A percentile compares a stretch with the other conserved stretches of the same genome.
These are phyloP conservation scores for Drosophila murphyi DNA, from an alignment of 1,140 invertebrate genomes.

Conservation along the genomic window DNA sequence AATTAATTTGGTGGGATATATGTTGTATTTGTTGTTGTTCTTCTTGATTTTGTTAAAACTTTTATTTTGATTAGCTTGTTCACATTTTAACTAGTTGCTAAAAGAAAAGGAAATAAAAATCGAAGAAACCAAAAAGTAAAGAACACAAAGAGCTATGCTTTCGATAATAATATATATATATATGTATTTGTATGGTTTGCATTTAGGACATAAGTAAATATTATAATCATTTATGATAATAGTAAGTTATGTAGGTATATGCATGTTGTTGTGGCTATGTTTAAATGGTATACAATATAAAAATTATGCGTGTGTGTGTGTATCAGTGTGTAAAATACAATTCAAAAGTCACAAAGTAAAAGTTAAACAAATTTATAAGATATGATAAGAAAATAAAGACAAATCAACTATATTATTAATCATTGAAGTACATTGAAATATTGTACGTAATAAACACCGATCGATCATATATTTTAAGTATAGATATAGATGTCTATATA, in stretches of 20 bases:
- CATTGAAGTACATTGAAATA: conserved; percentile 50
- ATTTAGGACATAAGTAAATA: conserved; percentile 72
- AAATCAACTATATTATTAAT: conserved; percentile 45
- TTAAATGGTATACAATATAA: conserved; percentile 58
- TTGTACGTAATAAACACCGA: conserved; percentile 53
- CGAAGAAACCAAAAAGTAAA: conserved; percentile 5
- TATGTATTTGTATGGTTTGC: conserved; percentile 61
- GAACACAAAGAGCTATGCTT: conserved; percentile 42
- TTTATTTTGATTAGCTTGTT: conserved; percentile 49
- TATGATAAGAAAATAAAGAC: conserved; percentile 33
- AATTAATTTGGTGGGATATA: conserved; percentile 80
- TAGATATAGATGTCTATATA: conserved; percentile 29
- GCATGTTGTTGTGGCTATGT: conserved; percentile 41
- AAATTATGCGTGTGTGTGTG: conserved; percentile 13
- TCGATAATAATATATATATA: conserved; percentile 55
- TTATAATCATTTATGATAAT: conserved; percentile 69
- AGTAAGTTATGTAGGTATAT: conserved; percentile 59
- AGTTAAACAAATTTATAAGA: conserved; percentile 34
- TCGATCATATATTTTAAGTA: conserved; percentile 30
- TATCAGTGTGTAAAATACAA: conserved; percentile 22
- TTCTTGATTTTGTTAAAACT: conserved; percentile 45
- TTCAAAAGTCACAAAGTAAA: conserved; percentile 41
- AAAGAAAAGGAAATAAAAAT: conserved; percentile 21
- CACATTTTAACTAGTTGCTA: conserved; percentile 7
- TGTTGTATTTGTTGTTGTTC: conserved; percentile 71